Percentiles rank a stretch among this genome's conserved stretches.
Evolutionary conservation across 1,140 invertebrate species (phyloP).

Genomic region (Drosophila pseudoobscura): DNA sequence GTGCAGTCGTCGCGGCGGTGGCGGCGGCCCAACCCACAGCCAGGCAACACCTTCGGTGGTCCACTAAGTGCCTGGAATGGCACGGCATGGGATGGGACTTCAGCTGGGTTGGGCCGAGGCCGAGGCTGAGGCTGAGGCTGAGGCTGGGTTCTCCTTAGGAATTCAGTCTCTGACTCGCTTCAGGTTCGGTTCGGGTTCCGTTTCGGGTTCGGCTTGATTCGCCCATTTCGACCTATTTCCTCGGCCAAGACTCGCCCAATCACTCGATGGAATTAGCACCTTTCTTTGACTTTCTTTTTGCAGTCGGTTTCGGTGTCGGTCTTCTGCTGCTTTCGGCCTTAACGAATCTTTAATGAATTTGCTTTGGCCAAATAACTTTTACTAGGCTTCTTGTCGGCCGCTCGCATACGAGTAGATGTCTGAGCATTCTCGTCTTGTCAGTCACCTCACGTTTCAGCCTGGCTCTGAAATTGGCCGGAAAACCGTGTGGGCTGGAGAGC

Average conservation of each 20-base stretch:
- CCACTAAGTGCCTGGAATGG: slow-evolving; percentile 54
- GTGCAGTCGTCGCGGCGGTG: slow-evolving; percentile 32
- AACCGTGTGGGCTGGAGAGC: neutral
- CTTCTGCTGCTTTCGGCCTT: slow-evolving; percentile 40
- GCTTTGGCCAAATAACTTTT: slow-evolving; percentile 75
- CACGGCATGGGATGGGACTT: slow-evolving; percentile 41
- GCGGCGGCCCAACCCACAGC: slow-evolving; percentile 47
- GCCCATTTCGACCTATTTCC: slow-evolving; percentile 68
- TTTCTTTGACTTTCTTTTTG: slow-evolving; percentile 78
- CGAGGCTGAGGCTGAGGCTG: no score
- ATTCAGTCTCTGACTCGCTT: neutral
- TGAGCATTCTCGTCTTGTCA: slow-evolving; percentile 14
- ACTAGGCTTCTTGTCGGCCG: slow-evolving; percentile 40
- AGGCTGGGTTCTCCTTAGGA: neutral
- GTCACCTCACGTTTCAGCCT: slow-evolving; percentile 18
- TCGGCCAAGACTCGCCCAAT: slow-evolving; percentile 23
- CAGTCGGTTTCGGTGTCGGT: slow-evolving; percentile 3
- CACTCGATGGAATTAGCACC: slow-evolving; percentile 73
- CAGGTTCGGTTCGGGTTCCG: neutral
- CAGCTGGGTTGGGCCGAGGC: neutral
- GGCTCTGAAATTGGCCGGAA: neutral
- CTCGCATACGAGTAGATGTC: slow-evolving; percentile 2
- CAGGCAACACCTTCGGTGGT: slow-evolving; percentile 69
- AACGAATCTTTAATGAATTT: slow-evolving; percentile 79
- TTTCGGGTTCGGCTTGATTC: neutral